A percentile compares a stretch with the other conserved stretches of the same genome.
Evolutionary conservation across 2,888 invertebrate genomes (phyloP).

Genomic region (Drosophila suboccidentalis): DNA sequence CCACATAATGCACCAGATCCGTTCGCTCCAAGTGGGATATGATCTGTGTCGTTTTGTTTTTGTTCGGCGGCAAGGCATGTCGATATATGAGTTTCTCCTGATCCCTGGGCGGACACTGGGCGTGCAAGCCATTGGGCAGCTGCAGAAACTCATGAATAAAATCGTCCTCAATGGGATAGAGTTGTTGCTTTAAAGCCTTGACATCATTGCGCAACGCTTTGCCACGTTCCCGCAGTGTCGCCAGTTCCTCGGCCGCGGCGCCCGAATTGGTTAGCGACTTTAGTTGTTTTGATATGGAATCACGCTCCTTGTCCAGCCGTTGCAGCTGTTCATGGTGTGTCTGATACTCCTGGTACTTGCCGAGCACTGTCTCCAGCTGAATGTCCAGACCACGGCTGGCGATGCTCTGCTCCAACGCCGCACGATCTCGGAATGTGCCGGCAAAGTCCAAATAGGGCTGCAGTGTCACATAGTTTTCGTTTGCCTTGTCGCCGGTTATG

Average conservation of each 20-base stretch:
- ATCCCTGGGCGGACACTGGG: constrained; percentile 87
- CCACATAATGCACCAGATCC: constrained; percentile 80
- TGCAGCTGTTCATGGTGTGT: constrained; percentile 86
- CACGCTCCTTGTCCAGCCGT: constrained; percentile 87
- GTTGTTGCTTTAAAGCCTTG: constrained; percentile 88
- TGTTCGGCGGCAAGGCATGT: constrained; percentile 41
- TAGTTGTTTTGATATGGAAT: constrained; percentile 86
- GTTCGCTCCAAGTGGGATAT: constrained; percentile 82
- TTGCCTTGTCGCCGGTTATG: constrained; percentile 90
- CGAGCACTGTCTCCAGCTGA: constrained; percentile 87
- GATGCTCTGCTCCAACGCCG: constrained; percentile 87
- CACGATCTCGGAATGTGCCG: constrained; percentile 86
- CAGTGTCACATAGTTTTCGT: constrained; percentile 89
- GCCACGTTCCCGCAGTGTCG: constrained; percentile 87
- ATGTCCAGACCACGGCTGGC: constrained; percentile 87
- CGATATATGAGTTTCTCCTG: constrained; percentile 78
- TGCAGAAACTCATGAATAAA: constrained; percentile 88
- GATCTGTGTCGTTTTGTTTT: not conserved
- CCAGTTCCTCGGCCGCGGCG: constrained; percentile 71
- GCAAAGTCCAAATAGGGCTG: constrained; percentile 90
- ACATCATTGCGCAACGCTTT: constrained; percentile 88
- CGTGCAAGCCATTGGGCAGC: constrained; percentile 90
- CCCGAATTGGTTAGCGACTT: constrained; percentile 84
- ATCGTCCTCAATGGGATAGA: constrained; percentile 91
- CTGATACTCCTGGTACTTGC: constrained; percentile 88